Conservation (phyloP, 1,140 invertebrate genomes). For the Hylaeus anthracinus region DNA sequence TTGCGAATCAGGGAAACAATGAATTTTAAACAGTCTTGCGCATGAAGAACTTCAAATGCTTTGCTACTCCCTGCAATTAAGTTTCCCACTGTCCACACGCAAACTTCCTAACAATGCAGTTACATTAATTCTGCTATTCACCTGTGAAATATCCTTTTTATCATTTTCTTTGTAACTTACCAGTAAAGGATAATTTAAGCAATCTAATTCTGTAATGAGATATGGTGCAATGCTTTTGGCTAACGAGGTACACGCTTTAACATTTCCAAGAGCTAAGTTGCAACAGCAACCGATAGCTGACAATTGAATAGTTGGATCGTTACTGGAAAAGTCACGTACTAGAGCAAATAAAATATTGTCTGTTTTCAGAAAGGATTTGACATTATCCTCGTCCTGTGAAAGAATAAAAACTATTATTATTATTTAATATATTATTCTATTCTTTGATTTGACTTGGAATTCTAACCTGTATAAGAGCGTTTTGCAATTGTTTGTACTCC, state of each 20-base stretch:
- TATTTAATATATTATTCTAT: conserved; percentile 8
- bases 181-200: conserved; percentile 71
- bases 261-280: conserved; percentile 77
- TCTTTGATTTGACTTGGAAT: background rate
- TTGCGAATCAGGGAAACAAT: conserved; percentile 68
- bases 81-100: conserved; percentile 77
- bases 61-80: conserved; percentile 65
- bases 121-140: background rate
- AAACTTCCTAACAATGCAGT: conserved; percentile 68
- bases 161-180: conserved; percentile 58
- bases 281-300: conserved; percentile 76
- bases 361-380: conserved; percentile 73
- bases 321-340: conserved; percentile 73
- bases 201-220: conserved; percentile 72
- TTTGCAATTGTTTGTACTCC: conserved; percentile 72
- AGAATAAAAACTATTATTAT: conserved; percentile 31
- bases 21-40: conserved; percentile 70
- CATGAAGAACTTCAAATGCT: conserved; percentile 69
- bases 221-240: conserved; percentile 74
- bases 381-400: conserved; percentile 72
- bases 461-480: conserved; percentile 74
- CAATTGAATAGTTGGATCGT: conserved; percentile 69
- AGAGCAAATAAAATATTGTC: conserved; percentile 68
- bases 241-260: conserved; percentile 70
- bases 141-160: background rate